Conservation (phyloP, 2,113 vertebrate species). For the Narcine bancroftii region DNA sequence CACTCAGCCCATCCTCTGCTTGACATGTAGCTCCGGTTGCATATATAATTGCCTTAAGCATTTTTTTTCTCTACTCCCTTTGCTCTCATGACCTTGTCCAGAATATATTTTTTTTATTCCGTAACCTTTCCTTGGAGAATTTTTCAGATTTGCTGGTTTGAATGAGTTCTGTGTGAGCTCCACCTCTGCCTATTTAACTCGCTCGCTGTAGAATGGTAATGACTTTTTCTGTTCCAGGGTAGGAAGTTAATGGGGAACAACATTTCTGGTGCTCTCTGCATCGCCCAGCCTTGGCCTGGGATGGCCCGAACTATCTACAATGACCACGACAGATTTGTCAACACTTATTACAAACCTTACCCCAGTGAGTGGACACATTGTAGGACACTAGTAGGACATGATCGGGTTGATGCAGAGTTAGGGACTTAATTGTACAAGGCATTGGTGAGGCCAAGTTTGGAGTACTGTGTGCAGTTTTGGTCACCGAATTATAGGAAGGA, state of each 20-base stretch:
- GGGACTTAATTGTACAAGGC: no score
- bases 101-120: neutral
- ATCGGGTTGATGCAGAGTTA: no score
- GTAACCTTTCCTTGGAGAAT: neutral
- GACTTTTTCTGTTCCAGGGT: slow-evolving; percentile 49
- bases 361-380: slow-evolving; percentile 52
- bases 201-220: neutral
- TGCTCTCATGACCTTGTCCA: neutral
- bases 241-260: slow-evolving; percentile 51
- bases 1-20: neutral
- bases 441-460: no score
- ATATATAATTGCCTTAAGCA: neutral
- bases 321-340: slow-evolving; percentile 61
- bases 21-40: neutral
- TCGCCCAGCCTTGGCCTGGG: slow-evolving; percentile 66
- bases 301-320: slow-evolving; percentile 69
- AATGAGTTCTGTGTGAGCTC: neutral
- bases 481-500: no score
- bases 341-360: slow-evolving; percentile 61
- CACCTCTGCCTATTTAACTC: neutral
- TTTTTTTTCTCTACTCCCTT: neutral
- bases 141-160: neutral
- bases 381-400: no score
- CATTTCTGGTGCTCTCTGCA: slow-evolving; percentile 63
- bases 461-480: no score